Conservation (phyloP, 2,113 vertebrate species). For the Lepisosteus oculatus region DNA sequence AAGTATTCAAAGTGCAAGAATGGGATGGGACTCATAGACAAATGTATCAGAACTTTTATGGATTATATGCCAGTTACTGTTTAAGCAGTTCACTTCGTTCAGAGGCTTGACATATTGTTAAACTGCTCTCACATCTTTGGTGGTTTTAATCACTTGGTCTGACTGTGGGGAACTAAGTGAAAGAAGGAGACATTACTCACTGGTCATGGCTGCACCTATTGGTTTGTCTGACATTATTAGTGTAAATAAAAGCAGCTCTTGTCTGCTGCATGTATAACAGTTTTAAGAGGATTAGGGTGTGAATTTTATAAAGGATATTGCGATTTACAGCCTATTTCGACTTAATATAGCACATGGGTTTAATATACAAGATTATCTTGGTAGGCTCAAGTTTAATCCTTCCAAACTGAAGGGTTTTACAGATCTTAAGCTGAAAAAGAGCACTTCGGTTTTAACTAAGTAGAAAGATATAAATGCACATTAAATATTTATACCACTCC, state of each 20-base stretch:
- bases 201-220: background rate
- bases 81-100: too few relatives aligned
- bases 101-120: too few relatives aligned
- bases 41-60: too few relatives aligned
- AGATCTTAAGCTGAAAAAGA: background rate
- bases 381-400: slow-evolving; percentile 3
- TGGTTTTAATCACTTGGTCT: too few relatives aligned
- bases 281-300: slow-evolving; percentile 11
- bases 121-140: too few relatives aligned
- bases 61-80: too few relatives aligned
- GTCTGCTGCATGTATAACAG: background rate
- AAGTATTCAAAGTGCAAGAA: too few relatives aligned
- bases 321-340: slow-evolving; percentile 1
- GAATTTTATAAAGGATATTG: slow-evolving; percentile 8
- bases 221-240: background rate
- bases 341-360: background rate
- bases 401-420: background rate
- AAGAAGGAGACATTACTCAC: too few relatives aligned
- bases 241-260: background rate
- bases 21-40: too few relatives aligned
- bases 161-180: too few relatives aligned
- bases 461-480: background rate
- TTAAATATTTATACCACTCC: too few relatives aligned
- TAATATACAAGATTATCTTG: background rate
- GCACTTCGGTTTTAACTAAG: background rate